Evolutionary conservation across 2,797 vertebrate species (phyloP), one percentile per base, ranked within the genome.

Genomic region (Galago senegalensis): DNA sequence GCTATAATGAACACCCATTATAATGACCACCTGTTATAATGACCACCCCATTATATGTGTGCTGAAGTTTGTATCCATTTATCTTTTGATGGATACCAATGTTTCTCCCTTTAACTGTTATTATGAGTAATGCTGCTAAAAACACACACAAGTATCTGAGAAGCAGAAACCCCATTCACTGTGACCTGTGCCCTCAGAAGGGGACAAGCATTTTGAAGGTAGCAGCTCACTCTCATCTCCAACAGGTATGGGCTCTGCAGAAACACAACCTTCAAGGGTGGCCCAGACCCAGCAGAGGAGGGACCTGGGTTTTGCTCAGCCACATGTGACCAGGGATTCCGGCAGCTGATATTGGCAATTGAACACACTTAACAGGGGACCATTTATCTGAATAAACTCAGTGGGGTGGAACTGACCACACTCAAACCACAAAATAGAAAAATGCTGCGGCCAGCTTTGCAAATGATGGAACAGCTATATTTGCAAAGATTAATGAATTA

Each of bases 401-500:
- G 69, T 87, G 94, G 83, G 95, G 90, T 97, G 90, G 98, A 98
- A 97, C 90, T 97, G 97, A 98, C 96, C 97, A 97, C 94, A 97
- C 94, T 98, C 97, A 97, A 96, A 97, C 91, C 97, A 97, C 91
- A 95, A 98, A 97, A 96, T 95, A 97, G 98, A 97, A 88, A 98
- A 97, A 96, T 97, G 95, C 95, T 98, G 94, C 97, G 97, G 97
- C 75, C 73, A 97, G 53, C 97, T 98, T 98, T 97, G 98, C 98
- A 98, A 95, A 85, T 86, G 89, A 77, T 81, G 79, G 95, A 98
- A 98, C 89, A 98, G 94, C 94, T 91, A 82, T 98, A 97, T 97
- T 93, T 97, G 89, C 95, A 97, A 96, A 97, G 97, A 98, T 97
- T 98, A 98, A 98, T 98, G 97, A 98, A 98, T 98, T 98, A 98